Percentiles rank a stretch among this genome's conserved stretches.
phyloP scores from a whole-genome alignment of 2,888 invertebrate genomes.

The Tridacna gigas region DNA sequence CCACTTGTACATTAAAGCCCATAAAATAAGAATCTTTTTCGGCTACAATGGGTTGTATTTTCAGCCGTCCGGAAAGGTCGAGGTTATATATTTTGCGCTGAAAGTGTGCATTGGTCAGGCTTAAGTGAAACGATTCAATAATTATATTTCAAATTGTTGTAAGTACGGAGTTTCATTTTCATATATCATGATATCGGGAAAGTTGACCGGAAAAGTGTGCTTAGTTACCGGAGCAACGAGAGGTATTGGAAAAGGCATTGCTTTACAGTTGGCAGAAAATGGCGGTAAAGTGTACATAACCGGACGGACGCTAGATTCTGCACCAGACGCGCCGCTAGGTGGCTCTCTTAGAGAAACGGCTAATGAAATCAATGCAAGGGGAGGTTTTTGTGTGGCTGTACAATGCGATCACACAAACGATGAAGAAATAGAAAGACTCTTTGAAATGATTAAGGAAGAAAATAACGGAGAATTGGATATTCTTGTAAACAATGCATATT shows the following conservation, averaged over 20 bases:
- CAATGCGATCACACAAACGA: constrained; percentile 84
- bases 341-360: constrained; percentile 61
- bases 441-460: constrained; percentile 82
- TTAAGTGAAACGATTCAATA: too few relatives aligned
- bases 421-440: constrained; percentile 82
- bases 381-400: constrained; percentile 83
- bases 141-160: too few relatives aligned
- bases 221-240: constrained; percentile 84
- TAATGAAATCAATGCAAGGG: constrained; percentile 74
- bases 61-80: too few relatives aligned
- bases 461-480: constrained; percentile 84
- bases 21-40: too few relatives aligned
- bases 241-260: constrained; percentile 85
- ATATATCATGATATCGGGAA: not conserved
- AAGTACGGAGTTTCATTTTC: too few relatives aligned
- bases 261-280: constrained; percentile 85
- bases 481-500: constrained; percentile 85
- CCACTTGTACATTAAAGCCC: too few relatives aligned
- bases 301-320: constrained; percentile 70
- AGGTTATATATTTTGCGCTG: too few relatives aligned
- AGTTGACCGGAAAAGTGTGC: constrained; percentile 80
- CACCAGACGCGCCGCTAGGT: constrained; percentile 19
- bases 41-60: too few relatives aligned
- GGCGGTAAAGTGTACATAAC: constrained; percentile 86
- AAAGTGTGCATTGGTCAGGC: too few relatives aligned